Conservation (phyloP, 2,113 vertebrate species). For the Planiliza haematocheilus region DNA sequence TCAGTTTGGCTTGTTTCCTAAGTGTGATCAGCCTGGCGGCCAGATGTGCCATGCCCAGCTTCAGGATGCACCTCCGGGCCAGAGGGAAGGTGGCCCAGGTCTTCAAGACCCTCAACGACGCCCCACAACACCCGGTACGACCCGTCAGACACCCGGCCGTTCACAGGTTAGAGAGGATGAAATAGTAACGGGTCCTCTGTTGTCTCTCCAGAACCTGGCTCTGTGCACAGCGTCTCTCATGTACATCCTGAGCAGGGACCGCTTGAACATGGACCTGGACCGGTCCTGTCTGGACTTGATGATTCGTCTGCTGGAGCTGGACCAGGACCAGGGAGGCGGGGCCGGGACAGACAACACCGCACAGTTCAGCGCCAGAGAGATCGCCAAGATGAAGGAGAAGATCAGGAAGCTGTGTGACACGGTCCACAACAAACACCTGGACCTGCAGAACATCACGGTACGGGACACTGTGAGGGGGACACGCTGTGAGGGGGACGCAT, state of each 20-base stretch:
- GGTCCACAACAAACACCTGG: slow-evolving; percentile 98
- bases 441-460: slow-evolving; percentile 98
- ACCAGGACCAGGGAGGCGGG: slow-evolving; percentile 87
- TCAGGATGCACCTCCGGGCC: slow-evolving; percentile 98
- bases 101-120: slow-evolving; percentile 97
- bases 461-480: too few species aligned
- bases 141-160: neutral
- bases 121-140: slow-evolving; percentile 93
- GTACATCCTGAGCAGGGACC: slow-evolving; percentile 97
- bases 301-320: slow-evolving; percentile 96
- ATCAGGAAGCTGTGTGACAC: slow-evolving; percentile 97
- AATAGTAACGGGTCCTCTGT: neutral
- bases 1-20: slow-evolving; percentile 1
- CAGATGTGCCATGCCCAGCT: slow-evolving; percentile 98
- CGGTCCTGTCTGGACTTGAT: slow-evolving; percentile 96
- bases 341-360: slow-evolving; percentile 84
- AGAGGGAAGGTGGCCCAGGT: slow-evolving; percentile 98
- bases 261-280: slow-evolving; percentile 95
- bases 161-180: too few species aligned
- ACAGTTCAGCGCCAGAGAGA: slow-evolving; percentile 94
- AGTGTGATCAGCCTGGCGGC: slow-evolving; percentile 99
- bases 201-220: slow-evolving; percentile 89
- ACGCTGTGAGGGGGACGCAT: too few species aligned
- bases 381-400: slow-evolving; percentile 98
- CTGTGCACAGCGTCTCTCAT: slow-evolving; percentile 97